A percentile compares a stretch with the other conserved stretches of the same genome.
phyloP scores from a whole-genome alignment of 1,140 invertebrate species.

The Belonocnema kinseyi region DNA sequence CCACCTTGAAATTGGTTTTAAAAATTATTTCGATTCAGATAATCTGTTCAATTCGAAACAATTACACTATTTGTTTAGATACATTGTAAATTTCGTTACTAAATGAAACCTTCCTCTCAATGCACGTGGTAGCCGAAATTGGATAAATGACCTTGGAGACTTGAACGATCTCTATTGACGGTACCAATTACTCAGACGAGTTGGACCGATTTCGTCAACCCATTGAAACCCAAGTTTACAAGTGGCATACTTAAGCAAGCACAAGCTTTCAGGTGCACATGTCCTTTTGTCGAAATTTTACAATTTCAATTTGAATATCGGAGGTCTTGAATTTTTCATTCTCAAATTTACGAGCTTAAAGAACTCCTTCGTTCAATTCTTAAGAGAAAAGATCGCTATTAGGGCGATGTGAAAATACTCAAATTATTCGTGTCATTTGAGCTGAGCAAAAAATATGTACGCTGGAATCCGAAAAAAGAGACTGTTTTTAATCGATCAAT shows the following conservation, averaged over 20 bases:
- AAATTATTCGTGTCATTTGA: too few relatives aligned
- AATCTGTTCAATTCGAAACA: slow-evolving; percentile 1
- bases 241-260: background rate
- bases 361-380: too few relatives aligned
- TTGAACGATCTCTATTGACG: slow-evolving; percentile 29
- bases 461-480: too few relatives aligned
- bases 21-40: background rate
- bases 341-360: too few relatives aligned
- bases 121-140: slow-evolving; percentile 30
- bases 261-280: background rate
- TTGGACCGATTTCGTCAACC: slow-evolving; percentile 28
- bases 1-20: too few relatives aligned
- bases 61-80: slow-evolving; percentile 25
- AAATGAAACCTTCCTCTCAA: slow-evolving; percentile 14
- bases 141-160: slow-evolving; percentile 21
- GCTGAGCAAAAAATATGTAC: too few relatives aligned
- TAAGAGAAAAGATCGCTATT: too few relatives aligned
- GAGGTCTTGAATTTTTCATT: background rate
- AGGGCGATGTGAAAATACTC: too few relatives aligned
- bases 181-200: slow-evolving; percentile 29
- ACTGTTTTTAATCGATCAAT: too few relatives aligned
- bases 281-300: background rate
- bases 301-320: background rate
- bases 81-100: background rate
- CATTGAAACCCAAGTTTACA: slow-evolving; percentile 26